A percentile compares a stretch with the other conserved stretches of the same genome.
phyloP scores from a whole-genome alignment of 2,888 invertebrate genomes.

The Macrosiphum euphorbiae region DNA sequence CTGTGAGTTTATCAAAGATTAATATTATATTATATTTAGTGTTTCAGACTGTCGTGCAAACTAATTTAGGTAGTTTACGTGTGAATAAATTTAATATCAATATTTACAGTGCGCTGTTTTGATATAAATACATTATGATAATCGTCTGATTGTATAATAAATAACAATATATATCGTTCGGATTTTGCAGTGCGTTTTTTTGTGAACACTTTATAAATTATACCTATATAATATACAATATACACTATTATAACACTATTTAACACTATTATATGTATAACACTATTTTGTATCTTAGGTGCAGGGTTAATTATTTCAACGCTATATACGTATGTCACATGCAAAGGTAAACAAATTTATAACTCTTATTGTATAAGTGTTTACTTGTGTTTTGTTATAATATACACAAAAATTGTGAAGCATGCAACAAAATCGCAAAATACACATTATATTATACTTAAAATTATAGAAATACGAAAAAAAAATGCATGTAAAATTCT shows the following conservation, averaged over 20 bases:
- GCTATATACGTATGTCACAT: neutral
- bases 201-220: neutral
- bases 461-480: neutral
- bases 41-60: neutral
- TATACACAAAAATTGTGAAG: neutral
- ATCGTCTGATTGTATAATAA: neutral
- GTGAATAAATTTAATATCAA: neutral
- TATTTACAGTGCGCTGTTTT: neutral
- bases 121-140: neutral
- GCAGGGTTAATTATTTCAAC: neutral
- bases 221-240: too few species aligned
- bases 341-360: neutral
- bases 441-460: neutral
- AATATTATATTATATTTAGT: neutral
- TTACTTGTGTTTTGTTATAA: neutral
- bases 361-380: neutral
- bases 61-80: slow-evolving; percentile 25
- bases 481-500: neutral
- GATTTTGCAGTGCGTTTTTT: neutral
- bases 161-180: neutral
- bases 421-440: neutral
- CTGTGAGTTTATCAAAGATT: neutral
- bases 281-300: neutral
- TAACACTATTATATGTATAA: too few species aligned
- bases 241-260: neutral